A percentile compares a stretch with the other conserved stretches of the same genome.
These are phyloP conservation scores for Synanthedon andrenaeformis DNA, from an alignment of 2,888 invertebrate genomes.

Conservation along the genomic window DNA sequence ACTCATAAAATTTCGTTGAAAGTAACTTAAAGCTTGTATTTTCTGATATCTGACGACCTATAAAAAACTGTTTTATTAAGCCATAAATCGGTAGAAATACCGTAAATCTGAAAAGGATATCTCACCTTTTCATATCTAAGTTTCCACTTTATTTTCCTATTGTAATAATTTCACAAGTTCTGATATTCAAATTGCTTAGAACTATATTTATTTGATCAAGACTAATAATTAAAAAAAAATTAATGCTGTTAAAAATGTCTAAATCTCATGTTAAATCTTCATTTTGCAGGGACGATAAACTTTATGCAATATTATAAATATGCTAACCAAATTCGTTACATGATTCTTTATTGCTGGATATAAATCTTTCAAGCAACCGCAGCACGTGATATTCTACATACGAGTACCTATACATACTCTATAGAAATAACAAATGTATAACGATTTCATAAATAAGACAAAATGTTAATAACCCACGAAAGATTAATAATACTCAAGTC, in stretches of 20 bases:
- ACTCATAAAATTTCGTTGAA: background rate
- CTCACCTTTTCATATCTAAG: background rate
- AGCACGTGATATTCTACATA: background rate
- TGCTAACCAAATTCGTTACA: conserved; percentile 13
- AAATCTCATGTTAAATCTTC: too few species aligned
- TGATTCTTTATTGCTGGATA: conserved; percentile 14
- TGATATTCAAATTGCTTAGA: too few species aligned
- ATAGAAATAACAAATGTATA: too few species aligned
- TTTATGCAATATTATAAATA: conserved; percentile 1
- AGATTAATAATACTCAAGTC: too few species aligned
- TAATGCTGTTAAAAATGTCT: too few species aligned
- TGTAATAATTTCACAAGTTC: background rate
- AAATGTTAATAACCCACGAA: too few species aligned
- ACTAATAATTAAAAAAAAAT: too few species aligned
- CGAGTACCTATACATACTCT: too few species aligned
- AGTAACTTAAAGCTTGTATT: background rate
- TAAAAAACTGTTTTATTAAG: conserved; percentile 4
- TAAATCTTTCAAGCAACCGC: conserved; percentile 11
- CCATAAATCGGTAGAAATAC: conserved; percentile 1
- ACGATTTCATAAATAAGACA: too few species aligned
- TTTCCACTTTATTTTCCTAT: background rate
- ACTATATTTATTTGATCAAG: too few species aligned
- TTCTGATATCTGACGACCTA: background rate
- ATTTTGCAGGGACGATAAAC: too few species aligned
- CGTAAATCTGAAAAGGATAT: background rate